Evolutionary conservation across 2,113 vertebrate genomes (phyloP), one percentile per base, ranked within the genome.

Genomic region (Tichodroma muraria): DNA sequence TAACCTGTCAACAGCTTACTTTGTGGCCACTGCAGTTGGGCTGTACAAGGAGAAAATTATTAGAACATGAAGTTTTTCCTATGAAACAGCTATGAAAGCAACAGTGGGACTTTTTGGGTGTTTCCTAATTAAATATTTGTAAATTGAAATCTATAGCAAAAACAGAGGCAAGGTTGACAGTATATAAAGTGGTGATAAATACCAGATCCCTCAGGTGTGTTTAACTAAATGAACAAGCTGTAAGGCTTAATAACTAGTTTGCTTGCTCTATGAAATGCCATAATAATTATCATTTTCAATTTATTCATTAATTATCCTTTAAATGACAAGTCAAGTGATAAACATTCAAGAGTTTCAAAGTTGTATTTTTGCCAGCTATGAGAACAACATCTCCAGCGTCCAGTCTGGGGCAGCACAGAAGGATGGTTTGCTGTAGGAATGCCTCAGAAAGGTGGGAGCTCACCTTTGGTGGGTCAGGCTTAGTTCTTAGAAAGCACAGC

Each of bases 221-320:
- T 97, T 97, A 97, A 94, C 92, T 97, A 97, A 98, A 97, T 89
- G 93, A 97, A 50, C 68, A 97, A 89, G 85, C 97, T 97, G 76
- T 95, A 90, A 97, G 95, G 89, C 95, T 97, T 98, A 97, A 97
- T 96, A 94, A 97, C 94, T 94, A 93, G 93, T 96, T 97, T 96
- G 78, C 94, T 88, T 96, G 82, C 92, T 97, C 93, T 98, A 33
- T 95, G 95, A 98, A 98, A 97, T 96, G 90, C 96, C 88, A 83
- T 96, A 93, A 97, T 97, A 97, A 97, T 98, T 96, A 97, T 96
- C 65, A 88, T 95, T 97, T 96, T 97, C 89, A 95, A 96, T 98
- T 96, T 97, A 97, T 97, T 97, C 95, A 97, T 97, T 97, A 98
- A 96, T 97, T 97, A 97, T 97, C 91, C 89, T 96, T 96, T 97